phyloP scores from a whole-genome alignment of 2,888 invertebrate genomes.

The Phaonia tiefii region DNA sequence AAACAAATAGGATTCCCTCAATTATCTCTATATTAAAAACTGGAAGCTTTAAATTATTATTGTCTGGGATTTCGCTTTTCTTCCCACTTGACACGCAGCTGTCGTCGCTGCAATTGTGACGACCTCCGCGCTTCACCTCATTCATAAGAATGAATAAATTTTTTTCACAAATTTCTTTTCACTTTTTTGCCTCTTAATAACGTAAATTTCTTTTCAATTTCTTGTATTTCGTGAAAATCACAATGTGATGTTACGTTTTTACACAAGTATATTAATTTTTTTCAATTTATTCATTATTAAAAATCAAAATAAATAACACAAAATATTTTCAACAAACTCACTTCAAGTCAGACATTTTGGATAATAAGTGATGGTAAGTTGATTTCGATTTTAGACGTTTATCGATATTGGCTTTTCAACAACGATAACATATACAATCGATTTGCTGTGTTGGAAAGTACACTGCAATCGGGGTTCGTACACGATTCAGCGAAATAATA shows the following conservation, averaged over 20 bases:
- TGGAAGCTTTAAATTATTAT: not conserved
- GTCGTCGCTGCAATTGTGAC: conserved; percentile 44
- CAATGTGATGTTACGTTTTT: not conserved
- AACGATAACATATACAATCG: too few relatives aligned
- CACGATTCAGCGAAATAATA: too few relatives aligned
- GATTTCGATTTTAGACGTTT: too few relatives aligned
- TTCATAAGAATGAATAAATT: not conserved
- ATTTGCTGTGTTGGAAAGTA: too few relatives aligned
- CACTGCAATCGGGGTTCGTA: too few relatives aligned
- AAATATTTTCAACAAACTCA: conserved; percentile 72
- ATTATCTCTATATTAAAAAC: conserved; percentile 6
- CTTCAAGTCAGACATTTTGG: conserved; percentile 80
- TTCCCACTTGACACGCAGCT: conserved; percentile 60
- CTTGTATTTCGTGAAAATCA: conserved; percentile 14
- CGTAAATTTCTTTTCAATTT: not conserved
- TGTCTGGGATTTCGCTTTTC: conserved; percentile 23
- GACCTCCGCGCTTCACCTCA: not conserved
- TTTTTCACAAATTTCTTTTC: conserved; percentile 33
- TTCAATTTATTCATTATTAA: conserved; percentile 17
- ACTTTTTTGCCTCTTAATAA: not conserved
- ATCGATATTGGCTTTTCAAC: too few relatives aligned
- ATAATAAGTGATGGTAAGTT: conserved; percentile 60
- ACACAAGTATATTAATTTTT: conserved; percentile 11
- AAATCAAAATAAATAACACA: conserved; percentile 46
- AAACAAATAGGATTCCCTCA: conserved; percentile 6